Conservation (phyloP, 2,797 vertebrate genomes). For the Hippopotamyrus pictus region DNA sequence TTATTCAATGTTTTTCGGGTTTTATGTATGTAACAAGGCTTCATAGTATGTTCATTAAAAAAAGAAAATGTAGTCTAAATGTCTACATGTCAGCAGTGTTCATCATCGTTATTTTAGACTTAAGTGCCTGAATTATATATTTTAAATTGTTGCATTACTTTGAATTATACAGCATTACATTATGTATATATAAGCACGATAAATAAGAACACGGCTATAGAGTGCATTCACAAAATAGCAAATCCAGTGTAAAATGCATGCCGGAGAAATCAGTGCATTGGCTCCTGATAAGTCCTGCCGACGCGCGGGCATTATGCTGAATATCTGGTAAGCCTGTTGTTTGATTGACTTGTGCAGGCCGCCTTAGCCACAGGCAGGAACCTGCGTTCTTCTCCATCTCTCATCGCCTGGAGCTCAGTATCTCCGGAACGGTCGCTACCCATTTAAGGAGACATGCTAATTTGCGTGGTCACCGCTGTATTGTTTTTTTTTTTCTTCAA, state of each 20-base stretch:
- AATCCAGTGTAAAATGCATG: neutral
- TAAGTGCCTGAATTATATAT: neutral
- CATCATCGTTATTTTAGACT: neutral
- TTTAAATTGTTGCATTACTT: neutral
- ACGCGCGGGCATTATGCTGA: neutral
- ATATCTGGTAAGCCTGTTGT: neutral
- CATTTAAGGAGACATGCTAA: constrained; percentile 12
- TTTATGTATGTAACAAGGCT: neutral
- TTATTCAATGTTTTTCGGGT: neutral
- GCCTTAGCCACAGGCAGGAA: neutral
- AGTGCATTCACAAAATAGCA: neutral
- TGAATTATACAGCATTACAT: neutral
- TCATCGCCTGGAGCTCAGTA: neutral
- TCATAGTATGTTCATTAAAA: neutral
- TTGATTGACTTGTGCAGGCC: neutral
- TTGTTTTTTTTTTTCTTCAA: constrained; percentile 8
- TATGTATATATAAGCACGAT: neutral
- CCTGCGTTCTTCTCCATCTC: neutral
- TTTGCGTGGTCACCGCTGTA: constrained; percentile 13
- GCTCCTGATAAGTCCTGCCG: neutral
- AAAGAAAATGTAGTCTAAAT: neutral
- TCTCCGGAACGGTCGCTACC: neutral
- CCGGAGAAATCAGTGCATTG: neutral
- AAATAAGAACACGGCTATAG: neutral
- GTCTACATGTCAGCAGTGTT: neutral